phyloP scores from a whole-genome alignment of 1,140 invertebrate species.

The Drosophila bocki region DNA sequence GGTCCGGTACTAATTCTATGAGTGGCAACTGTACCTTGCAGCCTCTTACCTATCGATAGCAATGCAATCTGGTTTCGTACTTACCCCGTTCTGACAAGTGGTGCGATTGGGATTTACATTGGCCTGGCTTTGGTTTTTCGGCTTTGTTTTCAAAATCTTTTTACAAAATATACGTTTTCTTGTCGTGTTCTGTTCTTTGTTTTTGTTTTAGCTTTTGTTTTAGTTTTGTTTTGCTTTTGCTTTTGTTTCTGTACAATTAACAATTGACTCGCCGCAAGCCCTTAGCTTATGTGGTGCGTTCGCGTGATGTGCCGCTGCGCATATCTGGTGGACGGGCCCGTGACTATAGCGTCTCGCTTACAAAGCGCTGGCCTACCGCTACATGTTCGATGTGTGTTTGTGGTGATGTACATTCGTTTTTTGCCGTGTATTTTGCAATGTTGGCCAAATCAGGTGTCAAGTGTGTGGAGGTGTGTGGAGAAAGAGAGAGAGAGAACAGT shows the following conservation, averaged over 20 bases:
- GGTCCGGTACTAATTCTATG: conserved; percentile 26
- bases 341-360: conserved; percentile 85
- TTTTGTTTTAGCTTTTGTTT: conserved; percentile 11
- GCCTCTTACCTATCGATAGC: conserved; percentile 19
- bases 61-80: conserved; percentile 20
- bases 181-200: conserved; percentile 48
- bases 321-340: conserved; percentile 83
- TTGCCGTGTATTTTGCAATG: conserved; percentile 63
- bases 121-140: conserved; percentile 21
- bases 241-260: conserved; percentile 43
- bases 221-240: conserved; percentile 37
- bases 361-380: conserved; percentile 85
- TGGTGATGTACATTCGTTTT: conserved; percentile 38
- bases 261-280: conserved; percentile 53
- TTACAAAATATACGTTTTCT: conserved; percentile 74
- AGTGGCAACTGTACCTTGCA: conserved; percentile 43
- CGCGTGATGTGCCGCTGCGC: conserved; percentile 79
- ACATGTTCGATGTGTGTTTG: conserved; percentile 61
- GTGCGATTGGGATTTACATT: conserved; percentile 39
- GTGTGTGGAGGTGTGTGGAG: conserved; percentile 28
- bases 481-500: conserved; percentile 49
- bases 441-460: conserved; percentile 50
- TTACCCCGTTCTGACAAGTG: conserved; percentile 59
- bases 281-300: conserved; percentile 82
- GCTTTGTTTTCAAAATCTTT: conserved; percentile 64